A percentile compares a stretch with the other conserved stretches of the same genome.
phyloP scores from a whole-genome alignment of 2,888 invertebrate species.

The Toxonevra muliebris region DNA sequence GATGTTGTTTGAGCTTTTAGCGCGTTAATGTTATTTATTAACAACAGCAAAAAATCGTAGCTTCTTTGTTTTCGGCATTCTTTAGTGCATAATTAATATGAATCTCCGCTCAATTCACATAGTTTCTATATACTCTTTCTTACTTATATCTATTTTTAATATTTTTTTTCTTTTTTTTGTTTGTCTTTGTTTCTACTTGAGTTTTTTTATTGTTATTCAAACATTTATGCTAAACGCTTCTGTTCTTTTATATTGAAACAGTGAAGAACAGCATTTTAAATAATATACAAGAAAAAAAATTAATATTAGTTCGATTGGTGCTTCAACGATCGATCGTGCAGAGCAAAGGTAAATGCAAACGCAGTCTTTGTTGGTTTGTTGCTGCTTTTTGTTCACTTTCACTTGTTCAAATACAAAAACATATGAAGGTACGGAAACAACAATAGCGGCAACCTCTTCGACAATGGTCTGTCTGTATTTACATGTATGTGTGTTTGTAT shows the following conservation, averaged over 20 bases:
- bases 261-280: constrained; percentile 3
- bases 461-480: neutral
- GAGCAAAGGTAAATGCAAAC: too few species aligned
- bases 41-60: neutral
- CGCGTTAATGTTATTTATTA: too few species aligned
- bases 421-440: neutral
- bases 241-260: constrained; percentile 16
- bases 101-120: too few species aligned
- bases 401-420: constrained; percentile 21
- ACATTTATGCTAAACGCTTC: constrained; percentile 7
- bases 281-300: neutral
- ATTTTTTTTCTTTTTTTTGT: neutral
- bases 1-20: too few species aligned
- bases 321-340: too few species aligned
- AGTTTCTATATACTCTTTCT: too few species aligned
- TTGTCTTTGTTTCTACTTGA: constrained; percentile 11
- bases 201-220: constrained; percentile 15
- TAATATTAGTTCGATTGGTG: too few species aligned
- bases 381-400: neutral
- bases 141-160: too few species aligned
- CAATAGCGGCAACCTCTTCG: neutral
- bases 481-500: neutral
- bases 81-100: too few species aligned
- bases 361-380: neutral
- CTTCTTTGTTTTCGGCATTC: constrained; percentile 7